These are phyloP conservation scores for Hemibagrus guttatus DNA, from an alignment of 2,797 vertebrate species.

Conservation along the genomic window DNA sequence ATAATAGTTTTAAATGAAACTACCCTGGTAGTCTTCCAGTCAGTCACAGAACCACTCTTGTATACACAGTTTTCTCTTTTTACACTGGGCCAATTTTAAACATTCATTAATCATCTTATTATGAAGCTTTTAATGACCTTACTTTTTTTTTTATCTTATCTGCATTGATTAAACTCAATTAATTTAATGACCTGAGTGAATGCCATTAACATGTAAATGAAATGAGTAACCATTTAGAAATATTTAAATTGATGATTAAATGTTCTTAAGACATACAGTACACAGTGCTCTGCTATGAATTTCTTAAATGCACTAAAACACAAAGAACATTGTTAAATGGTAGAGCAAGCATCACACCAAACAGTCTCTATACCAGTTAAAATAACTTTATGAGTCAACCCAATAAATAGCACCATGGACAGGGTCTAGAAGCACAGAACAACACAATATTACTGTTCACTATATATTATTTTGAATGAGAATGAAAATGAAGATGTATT, in stretches of 20 bases:
- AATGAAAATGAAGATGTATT: neutral
- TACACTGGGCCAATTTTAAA: neutral
- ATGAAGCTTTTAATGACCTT: neutral
- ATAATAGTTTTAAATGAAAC: neutral
- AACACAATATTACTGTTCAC: neutral
- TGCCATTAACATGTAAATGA: neutral
- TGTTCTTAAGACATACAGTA: neutral
- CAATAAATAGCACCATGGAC: constrained; percentile 48
- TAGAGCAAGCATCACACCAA: neutral
- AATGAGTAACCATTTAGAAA: neutral
- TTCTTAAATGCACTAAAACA: neutral
- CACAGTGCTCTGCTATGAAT: no score
- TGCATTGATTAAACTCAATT: neutral
- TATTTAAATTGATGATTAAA: neutral
- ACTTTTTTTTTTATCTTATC: neutral
- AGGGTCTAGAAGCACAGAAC: constrained; percentile 34
- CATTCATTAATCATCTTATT: neutral
- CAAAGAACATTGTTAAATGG: neutral
- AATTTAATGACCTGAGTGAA: neutral
- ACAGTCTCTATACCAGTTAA: neutral
- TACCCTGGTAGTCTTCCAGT: neutral
- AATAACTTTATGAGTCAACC: neutral
- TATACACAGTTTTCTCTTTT: neutral
- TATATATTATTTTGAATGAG: neutral
- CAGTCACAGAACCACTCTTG: neutral